phyloP scores from a whole-genome alignment of 2,888 invertebrate species.

The Xanthorhoe spadicearia region DNA sequence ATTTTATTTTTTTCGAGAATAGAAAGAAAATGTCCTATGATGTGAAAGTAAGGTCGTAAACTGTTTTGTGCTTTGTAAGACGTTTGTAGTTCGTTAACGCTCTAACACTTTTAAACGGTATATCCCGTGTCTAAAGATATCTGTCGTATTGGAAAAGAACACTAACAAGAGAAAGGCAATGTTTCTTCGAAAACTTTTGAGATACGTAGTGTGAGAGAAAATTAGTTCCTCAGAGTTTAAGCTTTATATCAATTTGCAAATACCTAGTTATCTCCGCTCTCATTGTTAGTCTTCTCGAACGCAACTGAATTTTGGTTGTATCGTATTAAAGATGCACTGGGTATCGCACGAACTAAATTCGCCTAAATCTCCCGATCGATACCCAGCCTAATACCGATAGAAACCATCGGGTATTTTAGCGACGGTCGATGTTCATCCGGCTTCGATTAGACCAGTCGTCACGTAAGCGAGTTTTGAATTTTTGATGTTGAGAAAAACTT shows the following conservation, averaged over 20 bases:
- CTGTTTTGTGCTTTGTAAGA: constrained; percentile 50
- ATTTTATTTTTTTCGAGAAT: constrained; percentile 61
- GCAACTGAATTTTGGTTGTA: neutral
- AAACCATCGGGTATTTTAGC: constrained; percentile 58
- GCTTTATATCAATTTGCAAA: constrained; percentile 25
- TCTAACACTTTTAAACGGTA: constrained; percentile 41
- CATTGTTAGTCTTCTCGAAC: neutral
- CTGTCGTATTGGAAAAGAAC: constrained; percentile 22
- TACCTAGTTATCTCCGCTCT: neutral
- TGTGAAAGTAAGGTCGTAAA: constrained; percentile 60
- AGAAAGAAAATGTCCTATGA: constrained; percentile 58
- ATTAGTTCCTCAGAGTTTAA: neutral
- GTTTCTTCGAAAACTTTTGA: constrained; percentile 3
- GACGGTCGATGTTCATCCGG: constrained; percentile 69
- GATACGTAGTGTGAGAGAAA: neutral
- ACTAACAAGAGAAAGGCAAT: constrained; percentile 8
- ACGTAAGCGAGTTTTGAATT: constrained; percentile 67
- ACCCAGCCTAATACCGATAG: constrained; percentile 34
- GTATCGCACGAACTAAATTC: constrained; percentile 44
- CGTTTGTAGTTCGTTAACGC: constrained; percentile 46
- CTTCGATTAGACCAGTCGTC: constrained; percentile 69
- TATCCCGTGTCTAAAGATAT: constrained; percentile 29
- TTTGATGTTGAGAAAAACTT: constrained; percentile 66
- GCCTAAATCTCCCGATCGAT: constrained; percentile 43
- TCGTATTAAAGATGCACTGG: constrained; percentile 12